Conservation (phyloP, 2,113 vertebrate genomes). For the Oreochromis spilurus region DNA sequence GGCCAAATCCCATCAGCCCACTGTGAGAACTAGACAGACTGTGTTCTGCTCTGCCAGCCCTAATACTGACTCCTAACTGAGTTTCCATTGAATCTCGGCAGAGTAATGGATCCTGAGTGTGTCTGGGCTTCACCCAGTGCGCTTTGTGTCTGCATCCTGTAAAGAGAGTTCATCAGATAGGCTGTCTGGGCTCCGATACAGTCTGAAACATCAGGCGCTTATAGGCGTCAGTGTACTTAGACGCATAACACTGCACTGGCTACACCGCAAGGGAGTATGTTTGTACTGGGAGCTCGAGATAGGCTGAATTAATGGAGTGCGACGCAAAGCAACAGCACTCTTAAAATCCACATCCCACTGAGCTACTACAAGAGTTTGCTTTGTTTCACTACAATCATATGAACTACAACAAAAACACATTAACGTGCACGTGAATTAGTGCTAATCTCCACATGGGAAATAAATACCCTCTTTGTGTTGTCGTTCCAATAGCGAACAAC, state of each 20-base stretch:
- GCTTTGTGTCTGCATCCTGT: conserved; percentile 31
- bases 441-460: not conserved
- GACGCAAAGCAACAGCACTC: not conserved
- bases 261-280: not conserved
- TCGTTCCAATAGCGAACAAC: not conserved
- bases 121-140: conserved; percentile 25
- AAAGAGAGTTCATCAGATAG: conserved; percentile 51
- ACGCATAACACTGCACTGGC: conserved; percentile 2
- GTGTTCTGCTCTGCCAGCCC: not conserved
- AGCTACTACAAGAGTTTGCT: not conserved
- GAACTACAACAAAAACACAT: not conserved
- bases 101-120: conserved; percentile 53
- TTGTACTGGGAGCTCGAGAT: conserved; percentile 5
- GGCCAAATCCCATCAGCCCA: not conserved
- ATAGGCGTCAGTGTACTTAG: conserved; percentile 44
- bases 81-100: conserved; percentile 60
- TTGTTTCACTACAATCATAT: not conserved
- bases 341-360: not conserved
- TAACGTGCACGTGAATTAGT: not conserved
- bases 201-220: conserved; percentile 25
- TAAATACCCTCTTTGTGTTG: conserved; percentile 9
- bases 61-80: not conserved
- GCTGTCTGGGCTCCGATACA: conserved; percentile 43
- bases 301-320: conserved; percentile 24
- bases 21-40: not conserved